Evolutionary conservation across 2,113 vertebrate genomes (phyloP).

Genomic region (Prochilodus magdalenae): DNA sequence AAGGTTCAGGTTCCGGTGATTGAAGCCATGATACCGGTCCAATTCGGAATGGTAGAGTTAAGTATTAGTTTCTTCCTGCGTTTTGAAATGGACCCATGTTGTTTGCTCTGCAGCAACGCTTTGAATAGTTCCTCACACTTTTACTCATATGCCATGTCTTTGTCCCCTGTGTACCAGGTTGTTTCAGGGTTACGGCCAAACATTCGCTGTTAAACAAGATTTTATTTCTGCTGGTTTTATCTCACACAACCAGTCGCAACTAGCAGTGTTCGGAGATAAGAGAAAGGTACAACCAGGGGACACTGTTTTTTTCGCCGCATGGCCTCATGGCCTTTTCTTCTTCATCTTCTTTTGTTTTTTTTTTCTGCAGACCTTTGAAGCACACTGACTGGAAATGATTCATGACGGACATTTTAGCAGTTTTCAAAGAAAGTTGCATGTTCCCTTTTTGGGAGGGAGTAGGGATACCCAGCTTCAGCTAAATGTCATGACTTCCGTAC

Average conservation of each 20-base stretch:
- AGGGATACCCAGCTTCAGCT: neutral
- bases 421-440: neutral
- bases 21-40: neutral
- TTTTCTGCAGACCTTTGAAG: neutral
- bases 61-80: neutral
- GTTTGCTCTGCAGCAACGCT: too few relatives aligned
- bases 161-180: too few relatives aligned
- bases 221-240: neutral
- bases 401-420: neutral
- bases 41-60: neutral
- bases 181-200: constrained; percentile 11
- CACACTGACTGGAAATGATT: neutral
- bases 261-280: neutral
- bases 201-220: neutral
- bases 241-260: neutral
- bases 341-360: neutral
- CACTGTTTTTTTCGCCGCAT: neutral
- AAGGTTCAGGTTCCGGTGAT: neutral
- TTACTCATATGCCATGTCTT: too few relatives aligned
- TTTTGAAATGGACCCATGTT: too few relatives aligned
- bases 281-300: neutral
- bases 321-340: neutral
- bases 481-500: neutral
- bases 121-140: neutral
- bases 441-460: neutral